Conservation (phyloP, 2,888 invertebrate genomes). For the Drosophila vallismaia region DNA sequence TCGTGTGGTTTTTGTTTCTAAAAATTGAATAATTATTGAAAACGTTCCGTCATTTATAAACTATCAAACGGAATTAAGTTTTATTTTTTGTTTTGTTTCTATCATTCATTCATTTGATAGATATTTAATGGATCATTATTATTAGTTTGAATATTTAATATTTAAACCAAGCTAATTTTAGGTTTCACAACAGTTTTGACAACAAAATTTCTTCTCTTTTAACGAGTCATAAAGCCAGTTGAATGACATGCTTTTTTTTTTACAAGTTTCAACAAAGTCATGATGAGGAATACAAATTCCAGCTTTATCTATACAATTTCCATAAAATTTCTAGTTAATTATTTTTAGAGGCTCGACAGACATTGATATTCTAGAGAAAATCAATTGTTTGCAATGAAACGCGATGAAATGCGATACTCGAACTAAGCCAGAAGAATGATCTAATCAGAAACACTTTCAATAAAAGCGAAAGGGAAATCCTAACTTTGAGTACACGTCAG, state of each 20-base stretch:
- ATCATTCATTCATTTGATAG: not conserved
- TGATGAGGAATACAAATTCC: not conserved
- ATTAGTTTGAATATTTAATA: not conserved
- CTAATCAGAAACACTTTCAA: not conserved
- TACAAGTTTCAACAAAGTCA: not conserved
- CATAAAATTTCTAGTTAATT: too few species aligned
- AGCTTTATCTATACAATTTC: too few species aligned
- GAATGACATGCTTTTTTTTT: constrained; percentile 2
- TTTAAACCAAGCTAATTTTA: not conserved
- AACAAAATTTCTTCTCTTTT: not conserved
- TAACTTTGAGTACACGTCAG: constrained; percentile 20
- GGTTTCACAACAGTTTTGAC: not conserved
- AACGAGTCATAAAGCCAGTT: not conserved
- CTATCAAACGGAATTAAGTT: not conserved
- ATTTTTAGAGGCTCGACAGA: not conserved
- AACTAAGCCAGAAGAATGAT: not conserved
- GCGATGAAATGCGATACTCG: not conserved
- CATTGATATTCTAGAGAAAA: not conserved
- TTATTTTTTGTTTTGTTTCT: too few species aligned
- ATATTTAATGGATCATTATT: not conserved
- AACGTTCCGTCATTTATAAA: constrained; percentile 6
- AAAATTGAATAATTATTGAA: not conserved
- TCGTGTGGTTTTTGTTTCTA: not conserved
- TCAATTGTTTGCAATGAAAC: not conserved
- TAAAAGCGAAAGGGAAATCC: constrained; percentile 19